phyloP scores from a whole-genome alignment of 2,888 invertebrate genomes.

The Pristionchus entomophagus region DNA sequence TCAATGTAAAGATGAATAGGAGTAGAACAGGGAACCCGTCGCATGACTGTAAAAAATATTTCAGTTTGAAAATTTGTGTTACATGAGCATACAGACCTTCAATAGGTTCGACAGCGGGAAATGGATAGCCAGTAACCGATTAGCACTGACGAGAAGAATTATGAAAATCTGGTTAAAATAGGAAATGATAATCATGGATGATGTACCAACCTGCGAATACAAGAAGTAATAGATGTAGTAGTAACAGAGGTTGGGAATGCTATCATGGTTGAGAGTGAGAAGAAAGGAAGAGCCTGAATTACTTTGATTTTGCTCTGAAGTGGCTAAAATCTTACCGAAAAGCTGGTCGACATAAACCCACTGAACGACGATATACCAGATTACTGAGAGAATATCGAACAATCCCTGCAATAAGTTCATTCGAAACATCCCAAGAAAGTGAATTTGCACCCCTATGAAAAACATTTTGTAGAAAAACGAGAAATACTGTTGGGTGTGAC shows the following conservation, averaged over 20 bases:
- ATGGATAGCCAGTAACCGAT: not conserved
- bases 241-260: not conserved
- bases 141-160: not conserved
- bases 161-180: not conserved
- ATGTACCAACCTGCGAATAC: not conserved
- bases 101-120: not conserved
- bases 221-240: conserved; percentile 8
- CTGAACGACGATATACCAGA: not conserved
- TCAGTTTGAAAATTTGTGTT: not conserved
- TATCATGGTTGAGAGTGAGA: not conserved
- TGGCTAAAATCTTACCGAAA: not conserved
- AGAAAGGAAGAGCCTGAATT: not conserved
- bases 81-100: not conserved
- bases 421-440: not conserved
- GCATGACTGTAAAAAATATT: not conserved
- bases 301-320: too few species aligned
- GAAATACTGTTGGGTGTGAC: not conserved
- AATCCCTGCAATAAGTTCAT: not conserved
- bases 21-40: not conserved
- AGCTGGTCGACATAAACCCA: conserved; percentile 16
- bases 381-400: not conserved
- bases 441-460: not conserved
- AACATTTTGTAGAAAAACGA: conserved; percentile 37
- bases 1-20: not conserved
- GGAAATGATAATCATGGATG: not conserved